phyloP scores from a whole-genome alignment of 2,797 vertebrate genomes.

The Myotis pilosus region DNA sequence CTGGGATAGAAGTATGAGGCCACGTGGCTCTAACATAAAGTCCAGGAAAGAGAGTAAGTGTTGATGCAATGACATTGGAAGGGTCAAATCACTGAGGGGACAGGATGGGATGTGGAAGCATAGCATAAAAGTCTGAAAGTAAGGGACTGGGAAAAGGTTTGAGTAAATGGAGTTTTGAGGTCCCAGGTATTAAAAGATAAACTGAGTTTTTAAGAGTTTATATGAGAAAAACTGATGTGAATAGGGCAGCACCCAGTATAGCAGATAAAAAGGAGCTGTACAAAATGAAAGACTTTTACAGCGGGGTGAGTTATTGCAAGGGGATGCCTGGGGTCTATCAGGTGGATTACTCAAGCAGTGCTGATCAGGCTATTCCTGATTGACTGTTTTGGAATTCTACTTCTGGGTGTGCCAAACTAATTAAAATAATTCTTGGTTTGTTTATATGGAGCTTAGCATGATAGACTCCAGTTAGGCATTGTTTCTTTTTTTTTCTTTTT shows the following conservation, averaged over 20 bases:
- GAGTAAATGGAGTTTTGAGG: not conserved
- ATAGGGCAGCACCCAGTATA: not conserved
- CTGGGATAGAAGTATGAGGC: not conserved
- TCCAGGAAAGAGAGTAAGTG: not conserved
- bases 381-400: not conserved
- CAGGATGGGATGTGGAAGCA: not conserved
- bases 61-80: not conserved
- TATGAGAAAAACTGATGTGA: not conserved
- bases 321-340: not conserved
- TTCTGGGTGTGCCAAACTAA: not conserved
- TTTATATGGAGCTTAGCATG: not conserved
- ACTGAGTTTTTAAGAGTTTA: not conserved
- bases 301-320: not conserved
- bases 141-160: not conserved
- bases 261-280: not conserved
- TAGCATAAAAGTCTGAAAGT: not conserved
- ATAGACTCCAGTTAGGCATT: not conserved
- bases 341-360: not conserved
- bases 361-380: not conserved
- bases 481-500: not conserved
- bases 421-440: not conserved
- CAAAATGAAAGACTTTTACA: not conserved
- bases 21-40: not conserved
- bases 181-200: not conserved
- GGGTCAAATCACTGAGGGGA: not conserved